A percentile compares a stretch with the other conserved stretches of the same genome.
phyloP scores from a whole-genome alignment of 1,140 invertebrate species.

The Caerostris darwini region DNA sequence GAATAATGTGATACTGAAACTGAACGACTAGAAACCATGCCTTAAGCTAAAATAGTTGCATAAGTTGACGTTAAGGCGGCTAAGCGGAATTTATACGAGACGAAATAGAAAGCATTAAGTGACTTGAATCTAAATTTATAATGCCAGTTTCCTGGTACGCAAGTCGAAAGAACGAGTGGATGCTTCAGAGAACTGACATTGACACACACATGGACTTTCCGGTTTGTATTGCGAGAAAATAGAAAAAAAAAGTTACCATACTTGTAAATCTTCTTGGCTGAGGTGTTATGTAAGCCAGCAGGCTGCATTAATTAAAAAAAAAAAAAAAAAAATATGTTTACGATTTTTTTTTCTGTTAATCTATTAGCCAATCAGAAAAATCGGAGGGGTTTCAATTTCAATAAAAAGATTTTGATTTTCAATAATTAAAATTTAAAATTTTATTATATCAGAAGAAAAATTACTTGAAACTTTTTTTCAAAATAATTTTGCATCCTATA shows the following conservation, averaged over 20 bases:
- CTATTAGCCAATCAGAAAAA: not conserved
- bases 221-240: not conserved
- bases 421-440: too few species aligned
- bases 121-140: constrained; percentile 25
- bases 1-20: not conserved
- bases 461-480: too few species aligned
- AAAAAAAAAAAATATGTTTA: not conserved
- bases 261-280: not conserved
- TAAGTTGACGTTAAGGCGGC: not conserved
- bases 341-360: not conserved
- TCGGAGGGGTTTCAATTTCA: too few species aligned
- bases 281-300: not conserved
- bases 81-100: not conserved
- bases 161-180: not conserved
- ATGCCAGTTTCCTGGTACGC: not conserved
- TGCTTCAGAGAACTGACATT: not conserved
- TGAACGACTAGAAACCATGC: not conserved
- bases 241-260: not conserved
- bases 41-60: not conserved
- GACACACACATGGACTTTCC: not conserved
- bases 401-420: too few species aligned
- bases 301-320: not conserved
- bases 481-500: too few species aligned
- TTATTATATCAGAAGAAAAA: too few species aligned
- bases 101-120: not conserved